Evolutionary conservation across 1,140 invertebrate genomes (phyloP).

Genomic region (Drosophila nikananu): DNA sequence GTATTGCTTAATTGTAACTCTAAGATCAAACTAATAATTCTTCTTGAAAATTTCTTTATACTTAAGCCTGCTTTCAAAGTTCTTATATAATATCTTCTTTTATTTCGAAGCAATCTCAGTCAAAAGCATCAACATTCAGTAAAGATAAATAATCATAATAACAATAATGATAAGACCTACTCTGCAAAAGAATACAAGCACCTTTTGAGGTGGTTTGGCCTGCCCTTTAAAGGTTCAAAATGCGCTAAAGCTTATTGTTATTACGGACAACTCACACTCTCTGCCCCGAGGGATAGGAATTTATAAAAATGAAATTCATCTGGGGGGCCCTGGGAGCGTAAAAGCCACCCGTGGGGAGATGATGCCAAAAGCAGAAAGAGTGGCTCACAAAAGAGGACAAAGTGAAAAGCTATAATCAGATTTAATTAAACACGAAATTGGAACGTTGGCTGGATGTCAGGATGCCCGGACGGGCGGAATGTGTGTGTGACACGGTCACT

Average conservation of each 20-base stretch:
- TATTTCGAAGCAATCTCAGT: background rate
- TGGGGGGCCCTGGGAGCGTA: background rate
- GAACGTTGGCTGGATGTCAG: slow-evolving; percentile 62
- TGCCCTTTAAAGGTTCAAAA: slow-evolving; percentile 8
- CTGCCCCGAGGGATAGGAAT: slow-evolving; percentile 14
- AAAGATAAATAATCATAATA: background rate
- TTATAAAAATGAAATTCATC: slow-evolving; percentile 30
- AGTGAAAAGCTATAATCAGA: slow-evolving; percentile 80
- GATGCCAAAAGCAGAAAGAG: slow-evolving; percentile 41
- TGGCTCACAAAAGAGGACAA: slow-evolving; percentile 40
- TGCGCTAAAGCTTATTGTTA: slow-evolving; percentile 13
- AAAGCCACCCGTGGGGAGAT: slow-evolving; percentile 30
- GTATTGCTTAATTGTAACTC: too few relatives aligned
- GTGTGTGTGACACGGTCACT: slow-evolving; percentile 64
- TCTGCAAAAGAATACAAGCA: background rate
- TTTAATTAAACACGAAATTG: slow-evolving; percentile 83
- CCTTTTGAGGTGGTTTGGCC: background rate
- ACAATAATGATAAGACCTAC: background rate
- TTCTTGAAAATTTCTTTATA: too few relatives aligned
- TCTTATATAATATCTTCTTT: background rate
- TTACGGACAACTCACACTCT: background rate
- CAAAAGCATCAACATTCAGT: background rate
- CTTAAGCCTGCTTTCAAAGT: too few relatives aligned
- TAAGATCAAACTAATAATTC: too few relatives aligned
- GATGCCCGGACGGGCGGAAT: slow-evolving; percentile 11